These are phyloP conservation scores for Poecile atricapillus DNA, from an alignment of 2,113 vertebrate species.

Conservation along the genomic window DNA sequence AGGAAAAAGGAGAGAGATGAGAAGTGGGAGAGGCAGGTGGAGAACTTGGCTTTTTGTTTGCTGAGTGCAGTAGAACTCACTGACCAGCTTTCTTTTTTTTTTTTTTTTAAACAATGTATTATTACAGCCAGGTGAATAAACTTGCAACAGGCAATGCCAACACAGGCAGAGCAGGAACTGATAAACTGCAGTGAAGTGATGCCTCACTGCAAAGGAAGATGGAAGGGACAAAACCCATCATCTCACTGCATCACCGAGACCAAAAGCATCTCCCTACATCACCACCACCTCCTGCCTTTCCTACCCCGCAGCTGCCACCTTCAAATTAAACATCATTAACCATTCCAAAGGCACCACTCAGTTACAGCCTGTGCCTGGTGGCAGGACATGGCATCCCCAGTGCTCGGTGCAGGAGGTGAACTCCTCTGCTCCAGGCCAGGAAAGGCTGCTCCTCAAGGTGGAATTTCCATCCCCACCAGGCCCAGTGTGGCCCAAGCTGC, in stretches of 20 bases:
- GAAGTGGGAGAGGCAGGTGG: not conserved
- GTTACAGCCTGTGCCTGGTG: not conserved
- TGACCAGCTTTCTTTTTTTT: not conserved
- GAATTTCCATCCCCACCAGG: not conserved
- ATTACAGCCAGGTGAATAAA: not conserved
- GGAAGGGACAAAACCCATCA: not conserved
- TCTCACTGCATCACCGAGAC: not conserved
- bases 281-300: not conserved
- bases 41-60: not conserved
- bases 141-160: not conserved
- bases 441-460: not conserved
- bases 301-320: not conserved
- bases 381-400: not conserved
- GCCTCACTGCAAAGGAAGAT: not conserved
- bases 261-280: not conserved
- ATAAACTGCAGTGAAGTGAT: not conserved
- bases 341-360: not conserved
- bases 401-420: not conserved
- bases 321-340: not conserved
- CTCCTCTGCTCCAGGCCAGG: accelerated
- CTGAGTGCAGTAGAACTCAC: not conserved
- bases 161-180: not conserved
- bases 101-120: not conserved
- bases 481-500: not conserved
- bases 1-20: not conserved